Evolutionary conservation across 2,797 vertebrate genomes (phyloP).

Genomic region (Anolis apletophallus): DNA sequence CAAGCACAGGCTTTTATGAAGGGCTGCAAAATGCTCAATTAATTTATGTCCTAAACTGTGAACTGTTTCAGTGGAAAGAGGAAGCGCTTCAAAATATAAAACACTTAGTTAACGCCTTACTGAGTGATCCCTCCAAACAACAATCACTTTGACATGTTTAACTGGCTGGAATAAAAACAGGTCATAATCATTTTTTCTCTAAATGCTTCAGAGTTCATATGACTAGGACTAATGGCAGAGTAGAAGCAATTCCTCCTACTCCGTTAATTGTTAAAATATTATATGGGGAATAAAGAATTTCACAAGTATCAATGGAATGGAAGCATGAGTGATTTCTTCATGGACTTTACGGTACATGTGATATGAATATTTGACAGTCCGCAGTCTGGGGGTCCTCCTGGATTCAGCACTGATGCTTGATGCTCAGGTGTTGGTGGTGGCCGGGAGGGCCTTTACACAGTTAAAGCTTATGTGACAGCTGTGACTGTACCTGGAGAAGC

Average conservation of each 20-base stretch:
- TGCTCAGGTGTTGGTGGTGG: no score
- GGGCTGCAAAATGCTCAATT: constrained; percentile 21
- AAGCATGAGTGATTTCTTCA: neutral
- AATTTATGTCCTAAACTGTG: constrained; percentile 33
- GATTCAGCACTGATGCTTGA: no score
- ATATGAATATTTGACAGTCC: neutral
- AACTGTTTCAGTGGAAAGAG: constrained; percentile 22
- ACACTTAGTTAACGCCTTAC: neutral
- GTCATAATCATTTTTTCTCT: neutral
- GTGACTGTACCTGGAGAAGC: no score
- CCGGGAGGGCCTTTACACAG: no score
- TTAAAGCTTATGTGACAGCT: no score
- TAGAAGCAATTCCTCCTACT: neutral
- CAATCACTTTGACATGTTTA: constrained; percentile 11
- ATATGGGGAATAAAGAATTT: neutral
- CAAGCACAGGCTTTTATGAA: constrained; percentile 23
- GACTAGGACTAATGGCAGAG: neutral
- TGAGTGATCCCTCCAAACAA: neutral
- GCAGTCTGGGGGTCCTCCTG: no score
- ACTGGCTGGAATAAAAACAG: constrained; percentile 42
- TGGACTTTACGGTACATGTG: neutral
- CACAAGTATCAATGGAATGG: neutral
- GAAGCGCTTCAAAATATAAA: neutral
- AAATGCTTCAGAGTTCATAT: constrained; percentile 18
- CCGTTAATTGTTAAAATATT: neutral